Evolutionary conservation across 2,113 vertebrate genomes (phyloP), one percentile per base, ranked within the genome.

Genomic region (Raja brachyura): DNA sequence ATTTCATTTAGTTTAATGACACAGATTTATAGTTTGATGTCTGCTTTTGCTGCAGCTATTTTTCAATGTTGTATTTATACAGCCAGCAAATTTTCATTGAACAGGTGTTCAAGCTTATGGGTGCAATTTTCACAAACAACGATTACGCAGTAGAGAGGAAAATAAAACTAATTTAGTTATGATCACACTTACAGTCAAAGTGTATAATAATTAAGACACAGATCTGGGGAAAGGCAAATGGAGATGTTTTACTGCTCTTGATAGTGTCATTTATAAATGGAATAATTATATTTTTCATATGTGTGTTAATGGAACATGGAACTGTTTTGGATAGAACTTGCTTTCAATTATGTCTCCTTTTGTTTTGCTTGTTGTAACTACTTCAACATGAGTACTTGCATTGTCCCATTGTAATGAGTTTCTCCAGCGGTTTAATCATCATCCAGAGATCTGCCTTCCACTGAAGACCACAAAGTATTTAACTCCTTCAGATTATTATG

Each of bases 21-120:
- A 92, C n/a, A 66, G n/a, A 92, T 92, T 92, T 92, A 92, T 92
- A 92, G 66, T 92, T 66, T 92, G 66, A 74, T 39, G 33, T 92
- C 70, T 18, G 25, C 20, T 92, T 73, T 92, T 74, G 90, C 31
- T 74, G 33, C 13, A 28, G 90, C 90, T 48, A 39, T 73, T 92
- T 74, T 92, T 92, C 68, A 48, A 73, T 92, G 25, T 70, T n/a
- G 68, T 70, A 92, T 66, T 92, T 48, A 48, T 48, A 39, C 66
- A 70, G 88, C 66, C 70, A 48, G 28, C 59, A 73, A 16, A 92
- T 70, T 92, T 92, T 33, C 31, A 92, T 92, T 73, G 66, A 73
- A 92, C 66, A 73, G 90, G 90, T 92, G 66, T 73, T 92, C 66
- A 92, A 73, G 20, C 90, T 92, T 10, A 14, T 54, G 33, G 33